Base-by-base conservation (phyloP, 2,888 invertebrate species). In the Cordilura impudica region DNA sequence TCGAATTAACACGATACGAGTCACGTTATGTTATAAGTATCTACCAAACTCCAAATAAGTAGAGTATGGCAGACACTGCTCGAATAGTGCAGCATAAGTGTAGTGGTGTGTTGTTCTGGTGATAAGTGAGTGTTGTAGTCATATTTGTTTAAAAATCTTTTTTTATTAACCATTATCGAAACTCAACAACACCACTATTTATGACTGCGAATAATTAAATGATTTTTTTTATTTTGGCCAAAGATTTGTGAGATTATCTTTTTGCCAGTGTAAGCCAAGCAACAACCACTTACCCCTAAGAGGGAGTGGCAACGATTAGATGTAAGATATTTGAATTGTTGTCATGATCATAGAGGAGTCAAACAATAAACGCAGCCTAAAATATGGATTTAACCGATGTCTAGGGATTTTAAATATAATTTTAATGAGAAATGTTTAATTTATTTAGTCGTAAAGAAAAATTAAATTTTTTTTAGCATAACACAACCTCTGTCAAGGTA, bases 1-100 rank as follows among this genome's bases (percentile, higher is more conserved):
- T 87, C 87, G 87, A 87, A 87, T 87, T 87, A 87, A 87, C 87
- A 87, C 87, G 75, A 79, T 84, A 85, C 84, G 83, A 82, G 81
- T 82, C 84, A 82, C 71, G 78, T 69, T 80, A 51, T 75, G 72
- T 76, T 26, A 63, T 69, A 51, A 63, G 56, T 70, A n/a, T 61
- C 61, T n/a, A n/a, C 60, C 61, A 70, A 21, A 49, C 43, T 43
- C 6, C 18, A 29, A 26, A 31, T 39, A 12, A 4, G 35, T 1
- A 6, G 53, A 19, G n/a, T 23, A 21, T 1, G 18, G 23, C 12
- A 53, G 14, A 31, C 35, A 53, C 47, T 10, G 51, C n/a, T 23
- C 39, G 21, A 23, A 58, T n/a, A 26, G 16, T 29, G 7, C 3
- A 2, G 23, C 19, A 14, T 39, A n/a, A 14, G 45, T 10, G 19